Base-by-base conservation (phyloP, 2,113 vertebrate species). In the Prochilodus magdalenae region DNA sequence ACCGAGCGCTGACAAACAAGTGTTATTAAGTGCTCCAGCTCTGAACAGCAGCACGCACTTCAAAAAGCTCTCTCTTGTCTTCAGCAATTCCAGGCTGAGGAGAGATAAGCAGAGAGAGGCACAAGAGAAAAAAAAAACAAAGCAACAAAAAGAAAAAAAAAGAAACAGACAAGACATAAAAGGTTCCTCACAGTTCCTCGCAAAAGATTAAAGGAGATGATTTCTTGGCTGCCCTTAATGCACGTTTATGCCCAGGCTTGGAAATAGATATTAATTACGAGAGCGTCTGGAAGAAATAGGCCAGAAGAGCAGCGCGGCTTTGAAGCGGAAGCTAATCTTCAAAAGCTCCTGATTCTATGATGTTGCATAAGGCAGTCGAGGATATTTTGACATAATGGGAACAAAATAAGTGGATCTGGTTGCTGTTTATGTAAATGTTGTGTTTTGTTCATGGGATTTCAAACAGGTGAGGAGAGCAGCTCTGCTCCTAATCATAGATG, bases 201-300 rank as follows among this genome's bases (percentile, higher is more conserved):
- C 55, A 44, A 59, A 84, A 86, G 85, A 88, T 86, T 88, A 88
- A 88, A 88, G 77, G 80, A 84, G 80, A 81, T 63, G 74, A 83
- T 81, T 84, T 87, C 74, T 84, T 83, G 80, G 77, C 72, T 75
- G 83, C 74, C 59, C 72, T 81, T 87, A 87, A 82, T 85, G 80
- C 81, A 59, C 79, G 72, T 80, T 86, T 81, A 86, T 79, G 73
- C 81, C 77, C 75, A 57, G 81, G 83, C 72, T 77, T 74, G 66
- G 78, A 70, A 90, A 89, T 86, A 84, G 87, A 78, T 90, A 86
- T 91, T 92, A 90, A 92, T 90, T 89, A 89, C 79, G 88, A 75
- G 87, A 83, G 89, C 82, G 88, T 88, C 89, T 83, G 83, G 85
- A 85, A 87, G 62, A 75, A 83, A 83, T 76, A 87, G 86, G 88